Evolutionary conservation across 1,140 invertebrate genomes (phyloP), one percentile per base, ranked within the genome.

Genomic region (Rhizoglyphus robini): DNA sequence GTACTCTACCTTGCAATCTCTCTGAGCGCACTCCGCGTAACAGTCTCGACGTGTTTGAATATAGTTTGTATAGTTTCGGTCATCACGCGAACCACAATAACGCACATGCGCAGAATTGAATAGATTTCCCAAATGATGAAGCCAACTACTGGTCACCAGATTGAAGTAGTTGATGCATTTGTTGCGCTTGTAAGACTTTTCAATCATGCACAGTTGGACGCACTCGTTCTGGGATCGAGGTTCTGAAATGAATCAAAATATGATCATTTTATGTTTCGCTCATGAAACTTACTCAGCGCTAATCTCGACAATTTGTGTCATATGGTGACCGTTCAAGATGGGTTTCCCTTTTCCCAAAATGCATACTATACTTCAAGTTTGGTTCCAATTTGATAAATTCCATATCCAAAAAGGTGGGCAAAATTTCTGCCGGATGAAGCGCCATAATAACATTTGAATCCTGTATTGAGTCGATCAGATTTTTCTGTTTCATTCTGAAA

Each of bases 121-220:
- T 32, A 32, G 20, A 54, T 54, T 8, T 8, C 23, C 15, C 8
- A 32, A 54, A 54, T 25, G 31, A 23, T 54, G 8, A 8, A 47
- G 18, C 59, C 59, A 63, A 8, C 5, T 5, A 29, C 32, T 31
- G 5, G 59, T 61, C 5, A 20, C 59, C 5, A 47, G 31, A 25
- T 61, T 61, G 59, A 51, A 57, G 32, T 63, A 31, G 57, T 63
- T 63, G 62, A 57, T 63, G 31, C 62, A 48, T 30, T 13, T 54
- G 27, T 63, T 48, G 18, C 61, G 3, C 18, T 59, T n/a, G 30
- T 38, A 29, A 5, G 27, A 60, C n/a, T n/a, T 46, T 2, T 46
- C 18, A 60, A 60, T n/a, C 27, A 60, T 60, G 15, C 58, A 60
- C 3, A 60, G 30, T 27, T 46, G n/a, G 2, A 60, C 25, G 27